Base-by-base conservation (phyloP, 2,113 vertebrate species). In the Semnopithecus entellus region DNA sequence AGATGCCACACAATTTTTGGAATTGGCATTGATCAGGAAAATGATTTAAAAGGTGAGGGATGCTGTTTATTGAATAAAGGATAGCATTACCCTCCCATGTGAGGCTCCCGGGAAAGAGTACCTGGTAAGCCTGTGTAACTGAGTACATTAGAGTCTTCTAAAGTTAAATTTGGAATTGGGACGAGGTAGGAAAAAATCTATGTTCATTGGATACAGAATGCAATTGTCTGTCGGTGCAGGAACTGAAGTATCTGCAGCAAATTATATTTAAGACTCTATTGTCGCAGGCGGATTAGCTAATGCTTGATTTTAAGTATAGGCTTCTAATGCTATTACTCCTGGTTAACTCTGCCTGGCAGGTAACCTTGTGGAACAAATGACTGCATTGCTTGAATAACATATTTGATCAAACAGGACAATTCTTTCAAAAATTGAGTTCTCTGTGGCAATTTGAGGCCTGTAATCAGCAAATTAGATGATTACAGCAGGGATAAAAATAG, bases 391-490 rank as follows among this genome's bases (percentile, higher is more conserved):
- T 93, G 96, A 97, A 98, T 97, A 98, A 95, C 97, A 82, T 96
- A 97, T 97, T 97, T 97, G 97, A 98, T 97, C 97, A 98, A 97
- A 97, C 96, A 97, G 98, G 98, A 98, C 97, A 97, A 97, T 98
- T 97, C 97, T 97, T 97, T 97, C 94, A 97, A 97, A 98, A 98
- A 98, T 97, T 97, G 98, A 97, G 98, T 97, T 97, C 98, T 97
- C 94, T 96, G 97, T 98, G 97, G 98, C 98, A 98, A 98, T 97
- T 96, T 96, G 97, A 98, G 98, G 97, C 98, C 98, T 95, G 95
- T 98, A 97, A 98, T 98, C 97, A 98, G 98, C 97, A 96, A 98
- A 97, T 98, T 97, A 97, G 97, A 98, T 98, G 98, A 97, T 97
- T 97, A 97, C 96, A 94, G 97, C 98, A 76, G 88, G 96, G 96